A percentile compares a stretch with the other conserved stretches of the same genome.
phyloP scores from a whole-genome alignment of 2,113 vertebrate genomes.

The Peromyscus polionotus region DNA sequence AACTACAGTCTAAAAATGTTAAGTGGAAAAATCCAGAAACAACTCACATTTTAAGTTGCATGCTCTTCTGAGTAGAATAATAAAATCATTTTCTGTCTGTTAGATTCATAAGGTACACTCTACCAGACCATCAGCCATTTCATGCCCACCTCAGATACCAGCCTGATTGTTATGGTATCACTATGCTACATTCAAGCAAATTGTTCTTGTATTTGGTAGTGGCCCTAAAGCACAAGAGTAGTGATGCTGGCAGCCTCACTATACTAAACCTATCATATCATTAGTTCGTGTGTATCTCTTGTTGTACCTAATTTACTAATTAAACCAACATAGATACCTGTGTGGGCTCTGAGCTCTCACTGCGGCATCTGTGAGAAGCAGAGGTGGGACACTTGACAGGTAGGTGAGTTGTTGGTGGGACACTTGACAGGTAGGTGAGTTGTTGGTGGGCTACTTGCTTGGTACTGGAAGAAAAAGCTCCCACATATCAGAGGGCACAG shows the following conservation, averaged over 20 bases:
- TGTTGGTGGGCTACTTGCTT: neutral
- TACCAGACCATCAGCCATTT: neutral
- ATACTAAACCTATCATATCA: neutral
- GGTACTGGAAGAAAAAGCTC: neutral
- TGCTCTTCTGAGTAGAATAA: neutral
- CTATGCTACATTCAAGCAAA: neutral
- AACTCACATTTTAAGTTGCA: neutral
- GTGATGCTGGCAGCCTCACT: neutral
- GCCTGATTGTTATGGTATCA: neutral
- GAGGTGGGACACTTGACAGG: neutral
- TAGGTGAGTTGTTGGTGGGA: neutral
- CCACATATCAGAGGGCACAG: neutral
- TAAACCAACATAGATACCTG: neutral
- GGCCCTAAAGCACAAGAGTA: neutral
- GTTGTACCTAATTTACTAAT: neutral
- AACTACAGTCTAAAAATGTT: neutral
- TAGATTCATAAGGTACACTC: neutral
- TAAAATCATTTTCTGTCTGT: neutral
- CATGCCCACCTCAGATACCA: neutral
- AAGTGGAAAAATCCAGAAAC: neutral
- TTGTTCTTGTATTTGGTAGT: neutral
- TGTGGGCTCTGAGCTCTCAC: neutral
- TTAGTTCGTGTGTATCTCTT: neutral
- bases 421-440: neutral
- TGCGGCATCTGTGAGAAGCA: neutral